A percentile compares a stretch with the other conserved stretches of the same genome.
These are phyloP conservation scores for Cephonodes hylas DNA, from an alignment of 2,888 invertebrate species.

Conservation along the genomic window DNA sequence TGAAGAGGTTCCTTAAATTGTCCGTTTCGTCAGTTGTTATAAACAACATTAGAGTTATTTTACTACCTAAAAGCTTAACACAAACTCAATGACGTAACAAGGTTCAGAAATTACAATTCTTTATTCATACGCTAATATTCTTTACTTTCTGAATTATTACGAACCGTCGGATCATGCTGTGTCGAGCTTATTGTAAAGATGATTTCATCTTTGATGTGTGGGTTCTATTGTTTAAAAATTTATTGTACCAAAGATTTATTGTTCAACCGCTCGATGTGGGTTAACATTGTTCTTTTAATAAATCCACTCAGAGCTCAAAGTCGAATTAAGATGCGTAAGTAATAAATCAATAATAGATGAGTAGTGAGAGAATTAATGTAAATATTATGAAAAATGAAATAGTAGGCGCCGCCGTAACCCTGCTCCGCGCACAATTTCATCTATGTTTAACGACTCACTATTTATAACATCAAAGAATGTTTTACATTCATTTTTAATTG, in stretches of 20 bases:
- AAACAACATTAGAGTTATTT: too few relatives aligned
- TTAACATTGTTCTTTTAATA: neutral
- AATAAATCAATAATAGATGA: conserved; percentile 5
- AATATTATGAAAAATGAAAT: conserved; percentile 6
- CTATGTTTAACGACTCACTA: conserved; percentile 7
- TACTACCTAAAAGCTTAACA: too few relatives aligned
- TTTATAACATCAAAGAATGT: conserved; percentile 13
- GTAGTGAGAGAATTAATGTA: neutral
- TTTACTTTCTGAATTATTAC: too few relatives aligned
- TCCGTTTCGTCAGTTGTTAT: too few relatives aligned
- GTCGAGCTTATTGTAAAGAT: neutral
- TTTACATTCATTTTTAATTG: conserved; percentile 15
- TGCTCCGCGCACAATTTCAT: neutral
- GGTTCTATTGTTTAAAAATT: neutral
- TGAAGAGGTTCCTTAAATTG: neutral
- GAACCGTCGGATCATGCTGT: neutral
- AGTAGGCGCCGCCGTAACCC: neutral
- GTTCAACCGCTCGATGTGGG: neutral
- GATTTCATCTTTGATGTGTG: neutral
- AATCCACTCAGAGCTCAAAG: neutral
- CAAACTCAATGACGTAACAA: too few relatives aligned
- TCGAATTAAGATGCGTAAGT: neutral
- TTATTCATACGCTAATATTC: too few relatives aligned
- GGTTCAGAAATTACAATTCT: too few relatives aligned
- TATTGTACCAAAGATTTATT: neutral